Conservation (phyloP, 2,113 vertebrate species). For the Indicator indicator region DNA sequence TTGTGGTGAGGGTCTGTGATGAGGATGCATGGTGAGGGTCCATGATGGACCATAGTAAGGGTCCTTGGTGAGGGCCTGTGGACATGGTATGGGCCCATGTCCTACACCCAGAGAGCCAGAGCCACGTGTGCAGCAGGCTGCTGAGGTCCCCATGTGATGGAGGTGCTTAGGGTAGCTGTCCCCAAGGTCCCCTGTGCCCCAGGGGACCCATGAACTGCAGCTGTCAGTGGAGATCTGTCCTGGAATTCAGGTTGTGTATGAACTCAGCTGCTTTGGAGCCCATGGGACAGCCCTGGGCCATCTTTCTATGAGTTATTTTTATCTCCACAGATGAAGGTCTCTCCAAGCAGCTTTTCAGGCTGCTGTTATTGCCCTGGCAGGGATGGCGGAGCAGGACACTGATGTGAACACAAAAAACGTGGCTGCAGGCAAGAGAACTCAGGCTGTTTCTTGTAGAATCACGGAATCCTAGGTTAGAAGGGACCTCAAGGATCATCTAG, state of each 20-base stretch:
- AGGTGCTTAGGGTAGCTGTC: fast-evolving
- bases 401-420: fast-evolving
- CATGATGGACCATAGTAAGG: not conserved
- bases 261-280: not conserved
- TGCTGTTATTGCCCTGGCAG: not conserved
- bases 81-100: fast-evolving
- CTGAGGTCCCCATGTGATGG: fast-evolving
- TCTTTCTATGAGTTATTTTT: not conserved
- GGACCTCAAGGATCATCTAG: not conserved
- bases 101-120: fast-evolving
- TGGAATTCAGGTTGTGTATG: not conserved
- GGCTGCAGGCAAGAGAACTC: not conserved
- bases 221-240: not conserved
- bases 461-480: not conserved
- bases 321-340: not conserved
- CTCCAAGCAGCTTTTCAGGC: not conserved
- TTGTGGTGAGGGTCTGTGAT: too few relatives aligned
- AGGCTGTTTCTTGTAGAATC: not conserved
- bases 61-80: fast-evolving
- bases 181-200: not conserved
- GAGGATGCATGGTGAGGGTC: too few relatives aligned
- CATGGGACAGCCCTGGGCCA: not conserved
- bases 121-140: fast-evolving
- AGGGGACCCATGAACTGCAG: not conserved
- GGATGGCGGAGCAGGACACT: not conserved